phyloP scores from a whole-genome alignment of 2,113 vertebrate genomes.

The Amazona guildingii region DNA sequence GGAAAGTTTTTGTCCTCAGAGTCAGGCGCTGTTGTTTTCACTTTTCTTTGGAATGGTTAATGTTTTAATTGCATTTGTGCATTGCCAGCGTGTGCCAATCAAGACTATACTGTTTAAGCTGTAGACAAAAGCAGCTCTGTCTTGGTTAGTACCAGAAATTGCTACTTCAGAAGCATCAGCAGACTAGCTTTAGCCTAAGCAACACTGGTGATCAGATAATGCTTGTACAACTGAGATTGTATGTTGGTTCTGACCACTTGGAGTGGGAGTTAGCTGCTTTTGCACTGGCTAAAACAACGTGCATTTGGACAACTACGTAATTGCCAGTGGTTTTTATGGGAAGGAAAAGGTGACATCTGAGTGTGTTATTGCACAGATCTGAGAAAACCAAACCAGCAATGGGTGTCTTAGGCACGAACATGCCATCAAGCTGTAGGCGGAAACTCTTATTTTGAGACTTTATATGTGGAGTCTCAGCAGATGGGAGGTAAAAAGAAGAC shows the following conservation, averaged over 20 bases:
- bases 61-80: not conserved
- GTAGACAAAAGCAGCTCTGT: not conserved
- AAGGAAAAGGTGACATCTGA: not conserved
- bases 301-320: not conserved
- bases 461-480: not conserved
- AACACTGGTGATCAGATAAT: not conserved
- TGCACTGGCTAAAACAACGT: not conserved
- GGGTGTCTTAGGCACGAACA: not conserved
- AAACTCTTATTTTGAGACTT: not conserved
- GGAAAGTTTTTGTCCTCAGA: not conserved
- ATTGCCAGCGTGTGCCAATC: not conserved
- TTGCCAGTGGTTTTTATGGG: not conserved
- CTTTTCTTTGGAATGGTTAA: not conserved
- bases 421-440: not conserved
- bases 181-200: not conserved
- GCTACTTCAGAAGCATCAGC: not conserved
- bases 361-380: not conserved
- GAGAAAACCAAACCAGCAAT: not conserved
- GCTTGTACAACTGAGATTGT: not conserved
- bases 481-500: not conserved
- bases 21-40: not conserved
- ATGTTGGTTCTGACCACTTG: conserved; percentile 13
- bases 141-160: conserved; percentile 1
- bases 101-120: not conserved
- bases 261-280: not conserved